Evolutionary conservation across 2,888 invertebrate species (phyloP).

Genomic region (Ennomos erosarius): DNA sequence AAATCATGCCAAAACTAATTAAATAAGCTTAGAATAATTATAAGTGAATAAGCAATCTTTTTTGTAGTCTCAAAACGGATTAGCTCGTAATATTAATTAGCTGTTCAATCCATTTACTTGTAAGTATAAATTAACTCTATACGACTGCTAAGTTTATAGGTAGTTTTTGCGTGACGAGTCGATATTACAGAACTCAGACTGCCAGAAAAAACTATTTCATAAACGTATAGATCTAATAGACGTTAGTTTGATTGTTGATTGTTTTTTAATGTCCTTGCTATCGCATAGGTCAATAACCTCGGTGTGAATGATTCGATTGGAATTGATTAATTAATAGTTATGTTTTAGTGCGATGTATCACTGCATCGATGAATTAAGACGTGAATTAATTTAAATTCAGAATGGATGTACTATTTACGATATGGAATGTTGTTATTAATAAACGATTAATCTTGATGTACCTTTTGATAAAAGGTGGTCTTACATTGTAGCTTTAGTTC

Average conservation of each 20-base stretch:
- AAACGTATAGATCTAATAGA: background rate
- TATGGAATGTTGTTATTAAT: constrained; percentile 7
- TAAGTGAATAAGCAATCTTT: no score
- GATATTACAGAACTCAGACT: no score
- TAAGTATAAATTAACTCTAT: no score
- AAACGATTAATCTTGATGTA: constrained; percentile 5
- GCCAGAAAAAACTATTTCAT: no score
- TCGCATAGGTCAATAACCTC: constrained; percentile 21
- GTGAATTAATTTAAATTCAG: constrained; percentile 12
- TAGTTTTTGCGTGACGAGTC: no score
- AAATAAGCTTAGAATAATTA: no score
- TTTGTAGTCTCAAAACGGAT: no score
- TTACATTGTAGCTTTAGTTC: no score
- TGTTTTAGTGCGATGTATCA: constrained; percentile 21
- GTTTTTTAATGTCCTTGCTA: constrained; percentile 30
- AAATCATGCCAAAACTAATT: no score
- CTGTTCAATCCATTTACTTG: no score
- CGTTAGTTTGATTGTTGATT: constrained; percentile 23
- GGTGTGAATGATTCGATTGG: constrained; percentile 26
- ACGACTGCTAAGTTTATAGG: no score
- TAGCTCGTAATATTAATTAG: no score
- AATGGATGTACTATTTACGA: constrained; percentile 2
- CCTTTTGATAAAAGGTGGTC: background rate
- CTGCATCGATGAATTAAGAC: constrained; percentile 14
- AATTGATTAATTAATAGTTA: constrained; percentile 26